Evolutionary conservation across 1,140 invertebrate genomes (phyloP).

Genomic region (Zaprionus lachaisei): DNA sequence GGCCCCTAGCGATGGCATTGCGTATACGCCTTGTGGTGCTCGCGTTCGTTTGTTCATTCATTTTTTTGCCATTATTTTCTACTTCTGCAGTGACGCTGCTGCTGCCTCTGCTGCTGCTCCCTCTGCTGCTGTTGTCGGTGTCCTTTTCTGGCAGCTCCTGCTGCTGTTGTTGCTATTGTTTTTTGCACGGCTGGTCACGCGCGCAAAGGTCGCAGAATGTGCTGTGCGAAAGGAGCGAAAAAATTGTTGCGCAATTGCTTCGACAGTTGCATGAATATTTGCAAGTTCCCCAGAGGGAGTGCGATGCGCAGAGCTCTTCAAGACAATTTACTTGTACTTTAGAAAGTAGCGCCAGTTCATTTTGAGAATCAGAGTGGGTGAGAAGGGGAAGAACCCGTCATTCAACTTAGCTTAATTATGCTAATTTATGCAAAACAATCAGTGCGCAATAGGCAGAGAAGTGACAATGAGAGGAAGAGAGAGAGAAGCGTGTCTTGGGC

Average conservation of each 20-base stretch:
- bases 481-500: slow-evolving; percentile 55
- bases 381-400: neutral
- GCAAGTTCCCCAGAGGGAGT: neutral
- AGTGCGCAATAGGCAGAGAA: slow-evolving; percentile 75
- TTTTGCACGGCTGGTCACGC: slow-evolving; percentile 63
- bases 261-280: slow-evolving; percentile 35
- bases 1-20: slow-evolving; percentile 56
- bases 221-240: slow-evolving; percentile 18
- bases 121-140: slow-evolving; percentile 6
- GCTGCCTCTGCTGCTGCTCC: neutral
- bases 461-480: slow-evolving; percentile 60
- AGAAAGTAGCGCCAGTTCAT: neutral
- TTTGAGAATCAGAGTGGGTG: no score
- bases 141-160: slow-evolving; percentile 9
- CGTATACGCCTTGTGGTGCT: slow-evolving; percentile 64
- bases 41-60: slow-evolving; percentile 8
- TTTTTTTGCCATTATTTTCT: slow-evolving; percentile 64
- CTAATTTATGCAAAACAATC: slow-evolving; percentile 82
- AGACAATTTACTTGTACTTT: slow-evolving; percentile 35
- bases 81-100: slow-evolving; percentile 58
- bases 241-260: slow-evolving; percentile 55
- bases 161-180: slow-evolving; percentile 2
- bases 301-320: slow-evolving; percentile 1
- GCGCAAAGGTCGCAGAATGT: slow-evolving; percentile 45
- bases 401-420: slow-evolving; percentile 74